A percentile compares a stretch with the other conserved stretches of the same genome.
Conservation (phyloP, 1,140 invertebrate genomes). For the Zaprionus nigranus region DNA sequence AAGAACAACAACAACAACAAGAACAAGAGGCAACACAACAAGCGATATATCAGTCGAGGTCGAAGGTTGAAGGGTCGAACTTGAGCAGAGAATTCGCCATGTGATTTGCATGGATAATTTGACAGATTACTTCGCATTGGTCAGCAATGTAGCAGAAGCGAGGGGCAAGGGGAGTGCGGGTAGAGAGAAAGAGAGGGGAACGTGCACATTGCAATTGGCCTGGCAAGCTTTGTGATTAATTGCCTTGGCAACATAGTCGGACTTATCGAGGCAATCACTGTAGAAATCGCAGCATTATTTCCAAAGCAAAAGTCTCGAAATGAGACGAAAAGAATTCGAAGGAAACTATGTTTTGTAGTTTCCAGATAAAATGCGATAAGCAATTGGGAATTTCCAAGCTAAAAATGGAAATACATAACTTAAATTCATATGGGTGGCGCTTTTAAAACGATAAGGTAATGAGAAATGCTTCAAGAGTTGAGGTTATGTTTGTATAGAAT, state of each 20-base stretch:
- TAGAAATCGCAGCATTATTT: constrained; percentile 3
- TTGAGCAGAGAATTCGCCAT: constrained; percentile 36
- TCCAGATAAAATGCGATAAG: neutral
- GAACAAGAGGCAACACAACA: neutral
- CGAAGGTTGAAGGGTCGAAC: constrained; percentile 1
- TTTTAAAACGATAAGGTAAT: neutral
- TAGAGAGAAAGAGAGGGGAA: neutral
- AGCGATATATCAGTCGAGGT: neutral
- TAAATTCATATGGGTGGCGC: neutral
- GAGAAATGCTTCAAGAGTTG: neutral
- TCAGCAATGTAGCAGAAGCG: neutral
- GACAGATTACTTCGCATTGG: constrained; percentile 71
- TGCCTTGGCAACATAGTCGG: neutral
- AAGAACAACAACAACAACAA: neutral
- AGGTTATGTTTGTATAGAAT: neutral
- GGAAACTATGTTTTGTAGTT: neutral
- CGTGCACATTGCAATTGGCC: neutral
- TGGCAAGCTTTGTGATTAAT: neutral
- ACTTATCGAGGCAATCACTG: neutral
- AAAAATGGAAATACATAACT: neutral
- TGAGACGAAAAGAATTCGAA: neutral
- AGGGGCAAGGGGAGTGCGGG: too few relatives aligned
- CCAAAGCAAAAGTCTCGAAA: neutral
- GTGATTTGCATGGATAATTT: constrained; percentile 81
- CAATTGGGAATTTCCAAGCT: neutral